Evolutionary conservation across 1,140 invertebrate genomes (phyloP).

Genomic region (Drosophila obscura): DNA sequence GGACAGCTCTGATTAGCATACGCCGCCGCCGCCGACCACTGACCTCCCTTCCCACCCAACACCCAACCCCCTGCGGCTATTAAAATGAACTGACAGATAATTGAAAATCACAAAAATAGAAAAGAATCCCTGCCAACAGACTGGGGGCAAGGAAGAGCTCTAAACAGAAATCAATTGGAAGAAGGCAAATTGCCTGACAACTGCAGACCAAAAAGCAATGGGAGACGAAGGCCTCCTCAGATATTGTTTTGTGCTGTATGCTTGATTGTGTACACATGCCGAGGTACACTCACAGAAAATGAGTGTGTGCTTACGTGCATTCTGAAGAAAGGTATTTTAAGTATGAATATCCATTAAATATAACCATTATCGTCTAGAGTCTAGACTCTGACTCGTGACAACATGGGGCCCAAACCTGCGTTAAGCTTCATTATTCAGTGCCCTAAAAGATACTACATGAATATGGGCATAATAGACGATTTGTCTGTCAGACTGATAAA

Average conservation of each 20-base stretch:
- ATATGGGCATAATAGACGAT: conserved; percentile 60
- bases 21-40: neutral
- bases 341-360: too few species aligned
- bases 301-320: too few species aligned
- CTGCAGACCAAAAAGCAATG: conserved; percentile 50
- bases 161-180: conserved; percentile 36
- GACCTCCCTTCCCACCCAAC: conserved; percentile 1
- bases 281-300: too few species aligned
- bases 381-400: conserved; percentile 23
- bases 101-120: conserved; percentile 66
- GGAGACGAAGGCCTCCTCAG: conserved; percentile 33
- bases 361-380: too few species aligned
- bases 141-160: conserved; percentile 10
- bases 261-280: neutral
- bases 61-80: conserved; percentile 15
- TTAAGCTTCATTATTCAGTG: conserved; percentile 54
- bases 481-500: conserved; percentile 53
- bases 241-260: conserved; percentile 13
- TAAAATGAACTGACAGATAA: conserved; percentile 64
- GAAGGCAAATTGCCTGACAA: conserved; percentile 55
- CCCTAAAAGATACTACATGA: conserved; percentile 44
- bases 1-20: conserved; percentile 59
- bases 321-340: too few species aligned
- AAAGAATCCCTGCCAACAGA: neutral
- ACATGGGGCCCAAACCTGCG: conserved; percentile 27